Base-by-base conservation (phyloP, 2,797 vertebrate genomes). In the Tympanoctomys barrerae region DNA sequence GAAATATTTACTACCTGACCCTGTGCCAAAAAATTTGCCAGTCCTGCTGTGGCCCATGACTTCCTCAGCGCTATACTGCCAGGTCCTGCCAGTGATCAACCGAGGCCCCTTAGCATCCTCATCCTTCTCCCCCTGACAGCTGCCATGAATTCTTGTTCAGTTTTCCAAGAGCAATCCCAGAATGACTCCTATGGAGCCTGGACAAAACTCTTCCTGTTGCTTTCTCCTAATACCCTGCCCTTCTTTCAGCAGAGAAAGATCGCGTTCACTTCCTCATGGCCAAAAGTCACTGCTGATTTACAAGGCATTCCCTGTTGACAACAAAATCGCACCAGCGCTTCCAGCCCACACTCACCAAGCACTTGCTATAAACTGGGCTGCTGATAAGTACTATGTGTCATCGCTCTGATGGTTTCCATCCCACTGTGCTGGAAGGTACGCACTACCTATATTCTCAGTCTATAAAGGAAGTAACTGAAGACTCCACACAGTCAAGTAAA, bases 401-500 rank as follows among this genome's bases (percentile, higher is more conserved):
- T 7, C 42, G 57, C 79, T 87, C 62, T 59, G 66, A 82, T 1
- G 0, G 33, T 75, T 68, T 92, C 83, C 46, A 83, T 9, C 61
- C 71, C 39, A 19, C 22, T 80, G 13, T 52, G 42, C 80, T 70
- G n/a, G 10, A 36, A 82, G 42, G 19, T 24, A 71, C 28, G 62
- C 24, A 64, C 59, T 93, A 68, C 77, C 61, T 73, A 87, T 62
- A 49, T 52, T 19, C 13, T 13, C 66, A 78, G 68, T 73, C 92
- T 83, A 79, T 52, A 85, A 82, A 93, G 16, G 61, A 95, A 90
- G 66, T 83, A 85, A 87, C 13, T 39, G 57, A 7, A 46, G 39
- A 16, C 62, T 89, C 71, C 22, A 54, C 85, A 42, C 22, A 80
- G 68, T 75, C 77, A 59, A 77, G 84, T 59, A 33, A 80, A 49